phyloP scores from a whole-genome alignment of 2,888 invertebrate genomes.

The Xestia sexstrigata region DNA sequence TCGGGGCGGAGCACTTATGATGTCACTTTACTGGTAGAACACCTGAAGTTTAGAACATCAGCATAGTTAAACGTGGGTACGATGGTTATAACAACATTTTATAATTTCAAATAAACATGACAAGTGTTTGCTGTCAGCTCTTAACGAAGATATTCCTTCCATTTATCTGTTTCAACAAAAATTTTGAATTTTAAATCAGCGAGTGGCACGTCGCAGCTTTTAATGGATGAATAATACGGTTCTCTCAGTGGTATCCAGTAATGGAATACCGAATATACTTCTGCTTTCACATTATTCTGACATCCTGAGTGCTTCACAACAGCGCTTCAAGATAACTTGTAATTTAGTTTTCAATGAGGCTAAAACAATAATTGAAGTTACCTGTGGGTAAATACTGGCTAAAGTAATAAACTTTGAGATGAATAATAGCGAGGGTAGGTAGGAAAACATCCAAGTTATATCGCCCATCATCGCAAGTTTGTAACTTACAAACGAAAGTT shows the following conservation, averaged over 20 bases:
- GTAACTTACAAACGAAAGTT: constrained; percentile 60
- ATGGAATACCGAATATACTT: constrained; percentile 79
- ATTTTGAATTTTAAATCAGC: constrained; percentile 74
- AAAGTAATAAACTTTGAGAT: constrained; percentile 51
- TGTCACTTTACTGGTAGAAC: constrained; percentile 42
- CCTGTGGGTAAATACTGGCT: constrained; percentile 47
- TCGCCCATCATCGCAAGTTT: constrained; percentile 54
- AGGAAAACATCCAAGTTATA: constrained; percentile 63
- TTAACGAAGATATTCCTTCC: constrained; percentile 77
- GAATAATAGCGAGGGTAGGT: constrained; percentile 58
- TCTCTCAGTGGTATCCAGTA: constrained; percentile 69
- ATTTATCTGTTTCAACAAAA: constrained; percentile 82
- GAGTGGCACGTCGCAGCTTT: constrained; percentile 74
- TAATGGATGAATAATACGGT: constrained; percentile 83
- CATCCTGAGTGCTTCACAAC: constrained; percentile 70
- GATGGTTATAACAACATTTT: constrained; percentile 26
- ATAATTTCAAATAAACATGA: constrained; percentile 58
- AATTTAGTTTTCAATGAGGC: constrained; percentile 45
- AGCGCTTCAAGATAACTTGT: constrained; percentile 48
- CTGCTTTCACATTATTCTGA: constrained; percentile 75
- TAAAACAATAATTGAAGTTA: constrained; percentile 47
- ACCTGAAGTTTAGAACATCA: constrained; percentile 41
- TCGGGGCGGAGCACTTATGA: constrained; percentile 45
- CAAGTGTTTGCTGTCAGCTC: constrained; percentile 71
- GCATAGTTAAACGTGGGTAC: constrained; percentile 1